These are phyloP conservation scores for Drosophila barbarae DNA, from an alignment of 2,888 invertebrate genomes.

Conservation along the genomic window DNA sequence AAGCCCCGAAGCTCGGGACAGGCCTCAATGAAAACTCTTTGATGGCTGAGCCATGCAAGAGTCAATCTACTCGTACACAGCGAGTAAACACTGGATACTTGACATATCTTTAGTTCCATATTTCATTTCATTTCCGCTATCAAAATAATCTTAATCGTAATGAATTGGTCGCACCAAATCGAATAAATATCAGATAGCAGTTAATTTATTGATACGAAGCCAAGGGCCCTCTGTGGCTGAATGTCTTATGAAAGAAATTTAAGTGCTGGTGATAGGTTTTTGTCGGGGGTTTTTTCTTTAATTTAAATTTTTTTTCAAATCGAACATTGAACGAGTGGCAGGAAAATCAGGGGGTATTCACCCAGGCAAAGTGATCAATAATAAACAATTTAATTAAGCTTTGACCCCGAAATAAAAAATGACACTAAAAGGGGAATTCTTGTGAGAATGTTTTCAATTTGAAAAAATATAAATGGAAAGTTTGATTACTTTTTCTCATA, in stretches of 20 bases:
- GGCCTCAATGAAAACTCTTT: conserved; percentile 36
- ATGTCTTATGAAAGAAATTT: conserved; percentile 8
- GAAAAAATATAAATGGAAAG: too few relatives aligned
- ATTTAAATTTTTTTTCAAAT: conserved; percentile 1
- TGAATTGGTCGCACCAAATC: conserved; percentile 18
- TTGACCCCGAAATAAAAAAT: not conserved
- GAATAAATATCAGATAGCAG: conserved; percentile 23
- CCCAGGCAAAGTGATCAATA: conserved; percentile 4
- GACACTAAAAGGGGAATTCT: too few relatives aligned
- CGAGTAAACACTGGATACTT: conserved; percentile 1
- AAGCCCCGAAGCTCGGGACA: conserved; percentile 14
- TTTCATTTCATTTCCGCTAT: conserved; percentile 24
- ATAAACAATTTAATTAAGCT: not conserved
- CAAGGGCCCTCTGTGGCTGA: conserved; percentile 3
- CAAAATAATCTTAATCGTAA: conserved; percentile 18
- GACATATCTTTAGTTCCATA: conserved; percentile 13
- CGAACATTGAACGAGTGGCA: not conserved
- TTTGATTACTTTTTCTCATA: too few relatives aligned
- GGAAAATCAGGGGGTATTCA: conserved; percentile 12
- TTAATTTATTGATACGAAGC: conserved; percentile 23
- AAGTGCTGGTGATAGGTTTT: not conserved
- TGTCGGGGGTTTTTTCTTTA: conserved; percentile 10
- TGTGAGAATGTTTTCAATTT: not conserved
- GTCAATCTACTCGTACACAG: conserved; percentile 16
- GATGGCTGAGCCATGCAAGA: conserved; percentile 34